phyloP scores from a whole-genome alignment of 2,888 invertebrate species.

The Leucozona laternaria region DNA sequence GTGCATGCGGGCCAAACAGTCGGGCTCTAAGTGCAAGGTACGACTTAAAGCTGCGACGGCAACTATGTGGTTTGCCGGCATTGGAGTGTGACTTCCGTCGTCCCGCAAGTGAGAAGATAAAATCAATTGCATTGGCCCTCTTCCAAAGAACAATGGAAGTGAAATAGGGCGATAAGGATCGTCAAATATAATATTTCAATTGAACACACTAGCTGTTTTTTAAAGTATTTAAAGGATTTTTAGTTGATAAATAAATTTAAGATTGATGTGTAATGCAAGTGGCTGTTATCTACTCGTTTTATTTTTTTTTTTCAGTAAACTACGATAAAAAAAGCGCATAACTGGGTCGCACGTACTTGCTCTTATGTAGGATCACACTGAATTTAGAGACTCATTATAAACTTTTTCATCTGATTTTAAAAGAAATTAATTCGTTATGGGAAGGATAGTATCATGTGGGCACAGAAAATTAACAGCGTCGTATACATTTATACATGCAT shows the following conservation, averaged over 20 bases:
- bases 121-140: slow-evolving; percentile 80
- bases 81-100: slow-evolving; percentile 85
- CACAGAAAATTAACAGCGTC: too few species aligned
- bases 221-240: background rate
- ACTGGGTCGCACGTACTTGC: too few species aligned
- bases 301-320: background rate
- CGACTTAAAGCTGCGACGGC: slow-evolving; percentile 90
- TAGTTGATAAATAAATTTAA: slow-evolving; percentile 50
- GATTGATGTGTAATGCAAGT: slow-evolving; percentile 16
- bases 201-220: background rate
- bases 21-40: slow-evolving; percentile 91
- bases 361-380: too few species aligned
- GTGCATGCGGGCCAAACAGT: slow-evolving; percentile 90
- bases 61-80: slow-evolving; percentile 88
- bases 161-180: slow-evolving; percentile 74
- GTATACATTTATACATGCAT: too few species aligned
- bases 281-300: background rate
- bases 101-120: slow-evolving; percentile 80
- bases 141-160: slow-evolving; percentile 82
- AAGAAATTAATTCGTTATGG: too few species aligned
- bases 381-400: too few species aligned
- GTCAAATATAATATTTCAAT: background rate
- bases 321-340: too few species aligned
- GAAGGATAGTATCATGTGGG: too few species aligned
- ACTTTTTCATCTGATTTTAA: too few species aligned